These are phyloP conservation scores for Scatophagus argus DNA, from an alignment of 2,113 vertebrate genomes.

Conservation along the genomic window DNA sequence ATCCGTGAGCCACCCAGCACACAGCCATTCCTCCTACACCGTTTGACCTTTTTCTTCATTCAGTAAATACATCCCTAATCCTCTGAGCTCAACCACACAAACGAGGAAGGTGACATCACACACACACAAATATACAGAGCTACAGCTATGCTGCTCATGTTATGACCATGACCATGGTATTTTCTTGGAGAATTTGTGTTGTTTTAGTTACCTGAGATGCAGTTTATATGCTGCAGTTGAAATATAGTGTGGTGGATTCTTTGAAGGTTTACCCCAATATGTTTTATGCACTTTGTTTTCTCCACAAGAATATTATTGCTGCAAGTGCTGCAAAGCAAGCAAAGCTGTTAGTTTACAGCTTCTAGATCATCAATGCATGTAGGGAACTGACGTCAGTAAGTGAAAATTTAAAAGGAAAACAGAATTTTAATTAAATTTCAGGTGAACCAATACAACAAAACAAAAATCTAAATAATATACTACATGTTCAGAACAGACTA, in stretches of 20 bases:
- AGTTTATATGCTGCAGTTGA: neutral
- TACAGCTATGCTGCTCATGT: neutral
- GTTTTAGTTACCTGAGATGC: neutral
- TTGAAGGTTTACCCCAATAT: neutral
- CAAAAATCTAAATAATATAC: neutral
- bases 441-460: neutral
- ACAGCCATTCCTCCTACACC: constrained; percentile 36
- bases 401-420: neutral
- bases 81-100: constrained; percentile 35
- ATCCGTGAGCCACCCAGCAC: constrained; percentile 26
- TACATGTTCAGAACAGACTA: neutral
- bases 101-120: constrained; percentile 12
- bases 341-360: neutral
- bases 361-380: neutral
- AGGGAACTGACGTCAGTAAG: neutral
- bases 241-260: neutral
- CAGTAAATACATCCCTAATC: constrained; percentile 49
- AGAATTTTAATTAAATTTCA: neutral
- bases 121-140: constrained; percentile 12
- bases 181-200: neutral
- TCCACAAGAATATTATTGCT: constrained; percentile 6
- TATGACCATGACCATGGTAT: neutral
- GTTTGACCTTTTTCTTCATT: constrained; percentile 50
- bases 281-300: neutral
- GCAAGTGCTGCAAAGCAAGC: neutral